Evolutionary conservation across 1,140 invertebrate species (phyloP).

Genomic region (Polyergus mexicanus): DNA sequence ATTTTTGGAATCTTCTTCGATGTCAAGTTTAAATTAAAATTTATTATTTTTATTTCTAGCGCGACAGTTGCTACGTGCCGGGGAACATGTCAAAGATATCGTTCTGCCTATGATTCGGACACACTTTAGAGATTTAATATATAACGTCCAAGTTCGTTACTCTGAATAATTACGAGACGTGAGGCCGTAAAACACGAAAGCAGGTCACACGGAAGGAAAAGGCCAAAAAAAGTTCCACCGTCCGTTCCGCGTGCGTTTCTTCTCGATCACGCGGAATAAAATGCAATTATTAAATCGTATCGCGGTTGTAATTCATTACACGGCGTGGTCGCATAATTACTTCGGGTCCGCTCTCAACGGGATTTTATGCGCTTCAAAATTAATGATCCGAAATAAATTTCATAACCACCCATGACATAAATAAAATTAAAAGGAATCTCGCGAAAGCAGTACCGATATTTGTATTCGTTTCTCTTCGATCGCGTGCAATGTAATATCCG

Average conservation of each 20-base stretch:
- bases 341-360: constrained; percentile 37
- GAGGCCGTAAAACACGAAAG: constrained; percentile 34
- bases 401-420: constrained; percentile 30
- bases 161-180: constrained; percentile 25
- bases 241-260: constrained; percentile 1
- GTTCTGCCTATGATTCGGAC: neutral
- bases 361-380: constrained; percentile 33
- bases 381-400: constrained; percentile 55
- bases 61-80: neutral
- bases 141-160: constrained; percentile 26
- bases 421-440: constrained; percentile 39
- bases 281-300: constrained; percentile 55
- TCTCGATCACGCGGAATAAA: constrained; percentile 41
- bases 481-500: constrained; percentile 7
- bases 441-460: constrained; percentile 4
- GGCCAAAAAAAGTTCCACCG: neutral
- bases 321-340: constrained; percentile 51
- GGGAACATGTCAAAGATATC: neutral
- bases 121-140: neutral
- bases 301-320: constrained; percentile 44
- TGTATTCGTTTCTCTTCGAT: constrained; percentile 4
- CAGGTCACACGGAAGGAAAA: constrained; percentile 27
- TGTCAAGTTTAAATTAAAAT: constrained; percentile 12
- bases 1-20: neutral
- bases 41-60: neutral